Evolutionary conservation across 2,113 vertebrate genomes (phyloP).

Genomic region (Apistogramma diplotaenia): DNA sequence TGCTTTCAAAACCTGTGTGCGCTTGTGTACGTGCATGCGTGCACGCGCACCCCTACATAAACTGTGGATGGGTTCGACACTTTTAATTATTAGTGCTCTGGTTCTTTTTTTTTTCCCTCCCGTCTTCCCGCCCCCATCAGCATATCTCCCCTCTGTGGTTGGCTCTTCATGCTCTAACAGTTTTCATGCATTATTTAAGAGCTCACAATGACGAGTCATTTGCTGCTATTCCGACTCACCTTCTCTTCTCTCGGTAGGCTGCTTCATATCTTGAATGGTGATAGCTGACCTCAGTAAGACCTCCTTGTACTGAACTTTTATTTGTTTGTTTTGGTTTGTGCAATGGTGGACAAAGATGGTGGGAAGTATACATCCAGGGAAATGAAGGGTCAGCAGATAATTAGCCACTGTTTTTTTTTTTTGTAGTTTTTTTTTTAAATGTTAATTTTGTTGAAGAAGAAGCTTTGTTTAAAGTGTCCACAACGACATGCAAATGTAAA

Average conservation of each 20-base stretch:
- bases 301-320: neutral
- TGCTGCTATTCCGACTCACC: conserved; percentile 62
- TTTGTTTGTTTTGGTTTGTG: conserved; percentile 30
- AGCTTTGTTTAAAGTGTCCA: neutral
- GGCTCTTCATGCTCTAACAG: conserved; percentile 62
- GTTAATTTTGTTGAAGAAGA: neutral
- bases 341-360: neutral
- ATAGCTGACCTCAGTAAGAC: conserved; percentile 47
- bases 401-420: neutral
- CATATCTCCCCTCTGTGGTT: conserved; percentile 50
- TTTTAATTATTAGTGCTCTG: conserved; percentile 75
- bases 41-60: conserved; percentile 17
- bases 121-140: conserved; percentile 3
- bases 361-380: neutral
- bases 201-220: conserved; percentile 64
- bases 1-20: neutral
- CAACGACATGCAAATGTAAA: conserved; percentile 13
- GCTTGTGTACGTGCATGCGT: neutral
- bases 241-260: conserved; percentile 38
- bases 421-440: neutral
- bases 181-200: conserved; percentile 78
- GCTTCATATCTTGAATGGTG: conserved; percentile 31
- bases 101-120: conserved; percentile 19
- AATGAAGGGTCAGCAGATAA: conserved; percentile 16
- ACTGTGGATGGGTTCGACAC: conserved; percentile 54